Base-by-base conservation (phyloP, 2,888 invertebrate species). In the Ormyrus rosae region DNA sequence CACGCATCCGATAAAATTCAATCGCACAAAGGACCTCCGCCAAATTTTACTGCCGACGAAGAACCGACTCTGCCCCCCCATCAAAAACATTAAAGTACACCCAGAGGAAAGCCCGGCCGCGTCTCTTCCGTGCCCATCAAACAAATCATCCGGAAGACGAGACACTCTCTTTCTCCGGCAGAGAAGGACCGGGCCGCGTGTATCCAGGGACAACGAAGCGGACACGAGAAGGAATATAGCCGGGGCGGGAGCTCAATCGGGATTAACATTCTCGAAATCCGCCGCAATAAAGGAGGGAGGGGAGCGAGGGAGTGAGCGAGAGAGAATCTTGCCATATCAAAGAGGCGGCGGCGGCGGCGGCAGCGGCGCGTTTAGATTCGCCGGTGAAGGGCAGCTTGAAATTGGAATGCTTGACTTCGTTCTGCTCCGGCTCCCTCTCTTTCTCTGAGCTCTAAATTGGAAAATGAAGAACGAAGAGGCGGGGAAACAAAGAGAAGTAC, bases 221-320 rank as follows among this genome's bases (percentile, higher is more conserved):
- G 50, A 34, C 34, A 34, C 34, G 10, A 58, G 60, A 5, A 19
- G 45, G 63, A 48, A 56, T 61, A 70, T 75, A 72, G 10, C 48
- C 65, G 50, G 34, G 34, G 19, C 60, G 65, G 56, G 60, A 34
- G 60, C 70, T 82, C 76, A 79, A 82, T 79, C 76, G 73, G 74
- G 81, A 82, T 81, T 81, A 82, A 82, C 80, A 78, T 81, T 81
- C 78, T 78, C 81, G 78, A 81, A 82, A 75, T 81, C 75, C 70
- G 68, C 68, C 70, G 75, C 80, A 78, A 75, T 81, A 70, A 74
- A 82, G 78, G 69, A 76, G 60, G 56, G 9, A 51, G 50, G 58
- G 34, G 51, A 11, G n/a, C 10, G 19, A 71, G 63, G 55, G 34
- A 48, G 65, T 64, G 46, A 56, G 53, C 10, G 50, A 19, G 45